phyloP scores from a whole-genome alignment of 2,888 invertebrate species.

The Euspilapteryx auroguttella region DNA sequence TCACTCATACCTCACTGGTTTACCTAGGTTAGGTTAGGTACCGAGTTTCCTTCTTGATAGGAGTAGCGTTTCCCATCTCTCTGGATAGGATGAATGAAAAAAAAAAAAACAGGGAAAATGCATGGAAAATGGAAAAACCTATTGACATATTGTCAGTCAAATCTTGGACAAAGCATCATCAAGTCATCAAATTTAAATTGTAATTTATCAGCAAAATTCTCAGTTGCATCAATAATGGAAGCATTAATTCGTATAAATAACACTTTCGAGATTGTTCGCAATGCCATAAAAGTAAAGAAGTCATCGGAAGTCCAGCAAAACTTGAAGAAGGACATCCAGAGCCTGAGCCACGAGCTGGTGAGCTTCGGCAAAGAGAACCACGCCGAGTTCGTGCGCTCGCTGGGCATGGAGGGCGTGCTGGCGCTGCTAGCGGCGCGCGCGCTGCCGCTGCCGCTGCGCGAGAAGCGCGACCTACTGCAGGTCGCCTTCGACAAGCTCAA shows the following conservation, averaged over 20 bases:
- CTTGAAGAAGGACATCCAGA: slow-evolving; percentile 32
- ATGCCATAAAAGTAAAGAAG: slow-evolving; percentile 27
- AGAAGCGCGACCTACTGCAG: slow-evolving; percentile 33
- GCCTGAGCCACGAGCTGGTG: slow-evolving; percentile 25
- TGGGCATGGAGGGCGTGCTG: slow-evolving; percentile 46
- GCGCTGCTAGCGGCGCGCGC: slow-evolving; percentile 35
- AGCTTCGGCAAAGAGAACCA: slow-evolving; percentile 37
- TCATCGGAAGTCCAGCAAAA: slow-evolving; percentile 23
- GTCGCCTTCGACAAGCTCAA: slow-evolving; percentile 32
- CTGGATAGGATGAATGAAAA: no score
- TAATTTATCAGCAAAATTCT: no score
- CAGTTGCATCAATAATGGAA: no score
- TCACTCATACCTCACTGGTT: no score
- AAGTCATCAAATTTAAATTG: no score
- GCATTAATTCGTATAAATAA: slow-evolving; percentile 25
- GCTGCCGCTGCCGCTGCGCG: slow-evolving; percentile 27
- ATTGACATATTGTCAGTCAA: no score
- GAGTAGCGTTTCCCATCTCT: no score
- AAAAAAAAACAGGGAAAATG: no score
- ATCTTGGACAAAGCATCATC: no score
- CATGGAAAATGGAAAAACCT: no score
- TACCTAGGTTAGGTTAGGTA: no score
- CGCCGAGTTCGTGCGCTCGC: slow-evolving; percentile 25
- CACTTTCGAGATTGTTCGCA: slow-evolving; percentile 32
- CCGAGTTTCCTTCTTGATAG: no score